Evolutionary conservation across 2,113 vertebrate genomes (phyloP).

Genomic region (Grammomys dolichurus): DNA sequence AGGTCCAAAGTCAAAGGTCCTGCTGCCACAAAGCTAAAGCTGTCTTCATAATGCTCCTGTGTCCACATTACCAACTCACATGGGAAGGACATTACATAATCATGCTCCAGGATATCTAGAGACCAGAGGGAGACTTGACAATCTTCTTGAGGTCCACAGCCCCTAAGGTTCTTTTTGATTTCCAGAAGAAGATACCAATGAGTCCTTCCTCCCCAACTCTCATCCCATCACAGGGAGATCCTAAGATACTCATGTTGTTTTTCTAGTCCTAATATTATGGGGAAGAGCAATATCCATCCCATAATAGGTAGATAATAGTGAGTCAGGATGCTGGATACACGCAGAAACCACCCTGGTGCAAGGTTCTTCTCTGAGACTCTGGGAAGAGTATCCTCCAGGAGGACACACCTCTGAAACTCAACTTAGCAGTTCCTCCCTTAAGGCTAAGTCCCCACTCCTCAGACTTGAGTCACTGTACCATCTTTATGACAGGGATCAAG

Average conservation of each 20-base stretch:
- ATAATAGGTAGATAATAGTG: not conserved
- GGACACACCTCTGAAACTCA: too few species aligned
- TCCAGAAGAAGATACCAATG: not conserved
- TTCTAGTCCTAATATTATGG: not conserved
- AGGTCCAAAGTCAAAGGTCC: not conserved
- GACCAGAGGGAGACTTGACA: not conserved
- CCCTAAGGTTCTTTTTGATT: not conserved
- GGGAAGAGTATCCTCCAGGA: not conserved
- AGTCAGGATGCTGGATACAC: not conserved
- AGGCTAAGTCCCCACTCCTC: not conserved
- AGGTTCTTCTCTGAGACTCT: not conserved
- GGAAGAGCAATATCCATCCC: not conserved
- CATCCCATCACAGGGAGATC: not conserved
- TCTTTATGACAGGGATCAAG: not conserved
- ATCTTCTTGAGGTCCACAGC: not conserved
- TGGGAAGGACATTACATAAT: not conserved
- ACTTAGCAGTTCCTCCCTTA: not conserved
- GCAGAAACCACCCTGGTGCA: not conserved
- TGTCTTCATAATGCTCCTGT: not conserved
- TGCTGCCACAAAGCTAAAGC: not conserved
- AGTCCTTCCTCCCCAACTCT: not conserved
- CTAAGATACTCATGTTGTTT: not conserved
- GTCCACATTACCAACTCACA: too few species aligned
- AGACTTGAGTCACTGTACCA: not conserved
- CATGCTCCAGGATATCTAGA: not conserved